Percentiles rank a stretch among this genome's conserved stretches.
Conservation (phyloP, 2,888 invertebrate genomes). For the Morinoia aosen region DNA sequence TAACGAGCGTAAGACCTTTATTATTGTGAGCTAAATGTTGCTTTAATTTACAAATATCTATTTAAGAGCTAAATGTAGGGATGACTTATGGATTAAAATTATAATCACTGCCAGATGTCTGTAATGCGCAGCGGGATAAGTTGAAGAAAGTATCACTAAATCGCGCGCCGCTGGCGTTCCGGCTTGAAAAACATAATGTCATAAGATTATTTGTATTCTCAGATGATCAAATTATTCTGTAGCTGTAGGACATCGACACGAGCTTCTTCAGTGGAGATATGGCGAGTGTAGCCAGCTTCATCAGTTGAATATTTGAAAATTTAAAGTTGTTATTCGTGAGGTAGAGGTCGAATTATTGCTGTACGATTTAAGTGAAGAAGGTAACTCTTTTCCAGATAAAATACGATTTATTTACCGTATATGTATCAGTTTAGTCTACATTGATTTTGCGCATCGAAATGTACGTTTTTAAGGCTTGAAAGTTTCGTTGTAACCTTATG, state of each 20-base stretch:
- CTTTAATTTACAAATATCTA: not conserved
- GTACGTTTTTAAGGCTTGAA: not conserved
- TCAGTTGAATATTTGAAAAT: not conserved
- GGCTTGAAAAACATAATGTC: not conserved
- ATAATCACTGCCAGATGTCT: not conserved
- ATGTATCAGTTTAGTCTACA: not conserved
- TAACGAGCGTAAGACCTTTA: not conserved
- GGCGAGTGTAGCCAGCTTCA: not conserved
- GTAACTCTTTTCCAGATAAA: not conserved
- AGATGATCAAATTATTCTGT: not conserved
- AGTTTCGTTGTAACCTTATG: not conserved
- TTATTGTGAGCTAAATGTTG: not conserved
- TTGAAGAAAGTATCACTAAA: too few relatives aligned
- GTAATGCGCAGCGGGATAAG: not conserved
- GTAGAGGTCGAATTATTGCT: not conserved
- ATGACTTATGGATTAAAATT: not conserved
- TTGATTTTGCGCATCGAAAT: not conserved
- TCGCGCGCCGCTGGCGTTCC: not conserved
- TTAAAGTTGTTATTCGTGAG: not conserved
- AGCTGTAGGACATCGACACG: not conserved
- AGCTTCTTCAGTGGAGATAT: not conserved
- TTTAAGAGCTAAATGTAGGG: not conserved
- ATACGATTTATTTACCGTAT: not conserved
- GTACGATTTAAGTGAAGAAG: not conserved
- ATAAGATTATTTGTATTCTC: not conserved